phyloP scores from a whole-genome alignment of 2,888 invertebrate species.

The Auanema sp. region DNA sequence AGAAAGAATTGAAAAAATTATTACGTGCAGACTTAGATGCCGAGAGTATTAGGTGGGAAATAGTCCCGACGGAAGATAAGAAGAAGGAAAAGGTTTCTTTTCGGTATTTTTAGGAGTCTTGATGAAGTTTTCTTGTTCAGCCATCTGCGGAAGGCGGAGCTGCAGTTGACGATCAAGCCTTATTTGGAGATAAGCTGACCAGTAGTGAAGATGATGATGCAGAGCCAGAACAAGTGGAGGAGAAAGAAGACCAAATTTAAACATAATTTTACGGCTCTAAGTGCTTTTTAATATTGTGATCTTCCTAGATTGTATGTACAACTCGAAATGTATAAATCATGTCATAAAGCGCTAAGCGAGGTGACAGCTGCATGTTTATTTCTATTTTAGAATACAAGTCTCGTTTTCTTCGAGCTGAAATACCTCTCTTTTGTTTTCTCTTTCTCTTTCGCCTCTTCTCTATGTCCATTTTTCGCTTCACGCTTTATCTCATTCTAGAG shows the following conservation, averaged over 20 bases:
- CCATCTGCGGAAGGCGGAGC: neutral
- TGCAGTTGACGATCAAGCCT: constrained; percentile 9
- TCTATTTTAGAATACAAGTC: neutral
- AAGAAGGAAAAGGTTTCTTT: constrained; percentile 12
- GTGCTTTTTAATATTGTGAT: constrained; percentile 1
- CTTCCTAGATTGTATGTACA: neutral
- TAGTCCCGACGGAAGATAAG: constrained; percentile 49
- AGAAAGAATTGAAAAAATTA: constrained; percentile 92
- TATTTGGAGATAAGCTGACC: constrained; percentile 21
- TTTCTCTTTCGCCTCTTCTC: neutral
- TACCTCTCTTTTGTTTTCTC: constrained; percentile 4
- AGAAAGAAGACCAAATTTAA: constrained; percentile 14
- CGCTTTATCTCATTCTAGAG: neutral
- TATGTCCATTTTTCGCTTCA: neutral
- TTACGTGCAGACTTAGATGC: constrained; percentile 68
- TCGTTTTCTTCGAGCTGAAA: neutral
- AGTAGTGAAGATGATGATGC: constrained; percentile 22
- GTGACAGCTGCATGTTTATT: neutral
- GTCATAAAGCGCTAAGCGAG: neutral
- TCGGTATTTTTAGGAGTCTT: neutral
- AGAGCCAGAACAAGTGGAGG: constrained; percentile 15
- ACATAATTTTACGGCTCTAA: neutral
- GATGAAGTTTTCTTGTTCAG: neutral
- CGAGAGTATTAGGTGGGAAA: constrained; percentile 53
- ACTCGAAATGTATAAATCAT: neutral